Base-by-base conservation (phyloP, 2,888 invertebrate species). In the Drosophila picticornis region DNA sequence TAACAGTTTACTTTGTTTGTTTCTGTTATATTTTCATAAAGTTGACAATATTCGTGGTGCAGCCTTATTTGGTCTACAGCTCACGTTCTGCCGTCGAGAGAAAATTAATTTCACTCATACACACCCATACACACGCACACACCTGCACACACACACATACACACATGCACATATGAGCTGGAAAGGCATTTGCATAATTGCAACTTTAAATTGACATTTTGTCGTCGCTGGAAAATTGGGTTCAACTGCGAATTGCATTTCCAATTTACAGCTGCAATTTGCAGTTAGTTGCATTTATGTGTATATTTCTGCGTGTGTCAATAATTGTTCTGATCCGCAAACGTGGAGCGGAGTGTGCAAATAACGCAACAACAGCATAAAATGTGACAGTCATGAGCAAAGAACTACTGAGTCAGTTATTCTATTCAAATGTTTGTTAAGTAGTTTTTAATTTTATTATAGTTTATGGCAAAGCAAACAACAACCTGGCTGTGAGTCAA, bases 161-260 rank as follows among this genome's bases (percentile, higher is more conserved):
- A 38, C 27, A 55, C 43, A 69, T 4, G 25, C 34, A 73, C 25
- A 57, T 31, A 59, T 40, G 64, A 31, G 61, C 43, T 43, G 22
- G 1, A 72, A 86, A 65, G 62, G 56, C 53, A 84, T 88, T 88
- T 83, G 74, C 77, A 85, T 84, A 88, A 69, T 67, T 72, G 69
- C 80, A 76, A 65, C 52, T 75, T 60, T 61, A 22, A 68, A 27
- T 40, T 51, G 36, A 67, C 66, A 72, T 57, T 75, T 66, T 57
- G 58, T 66, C 53, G 53, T 46, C 51, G 52, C 32, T 65, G 50
- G 51, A 48, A 71, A 80, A 63, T 67, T 48, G 51, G 48, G 50
- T 58, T 62, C 63, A 87, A 65, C 58, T 66, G 71, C 46, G 71
- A 82, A 71, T 75, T 67, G 57, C 74, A 75, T 80, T 79, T 76